phyloP scores from a whole-genome alignment of 2,113 vertebrate species.

The Psittacula cyanocephala region DNA sequence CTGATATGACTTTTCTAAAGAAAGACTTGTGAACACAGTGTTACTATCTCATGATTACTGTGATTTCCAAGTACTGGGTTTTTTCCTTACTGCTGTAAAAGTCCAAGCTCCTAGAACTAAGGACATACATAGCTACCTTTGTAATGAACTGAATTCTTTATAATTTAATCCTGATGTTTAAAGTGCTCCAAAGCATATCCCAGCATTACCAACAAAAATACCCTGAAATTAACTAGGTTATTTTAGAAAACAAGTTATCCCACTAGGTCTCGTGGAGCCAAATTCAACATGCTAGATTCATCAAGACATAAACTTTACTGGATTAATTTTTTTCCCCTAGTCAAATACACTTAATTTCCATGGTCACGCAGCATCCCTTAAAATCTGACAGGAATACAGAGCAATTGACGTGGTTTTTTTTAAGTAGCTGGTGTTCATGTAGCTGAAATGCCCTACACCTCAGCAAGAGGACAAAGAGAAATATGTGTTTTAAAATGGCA shows the following conservation, averaged over 20 bases:
- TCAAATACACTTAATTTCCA: rapidly evolving
- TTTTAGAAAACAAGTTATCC: neutral
- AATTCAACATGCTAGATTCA: neutral
- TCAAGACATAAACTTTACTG: neutral
- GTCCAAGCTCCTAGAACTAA: neutral
- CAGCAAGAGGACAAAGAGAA: neutral
- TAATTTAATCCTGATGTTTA: neutral
- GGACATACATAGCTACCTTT: neutral
- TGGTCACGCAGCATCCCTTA: neutral
- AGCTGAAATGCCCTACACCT: neutral
- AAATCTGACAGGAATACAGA: neutral
- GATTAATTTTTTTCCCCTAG: neutral
- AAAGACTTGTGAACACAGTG: neutral
- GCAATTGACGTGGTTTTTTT: neutral
- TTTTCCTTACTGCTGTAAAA: neutral
- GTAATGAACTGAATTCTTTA: neutral
- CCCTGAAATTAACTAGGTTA: neutral
- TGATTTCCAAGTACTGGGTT: neutral
- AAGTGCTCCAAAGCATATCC: neutral
- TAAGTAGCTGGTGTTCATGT: neutral
- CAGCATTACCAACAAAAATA: neutral
- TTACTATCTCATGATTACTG: neutral
- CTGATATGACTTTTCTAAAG: neutral
- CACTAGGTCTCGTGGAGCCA: neutral
- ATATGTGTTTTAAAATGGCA: neutral